Base-by-base conservation (phyloP, 2,888 invertebrate genomes). In the Drosophila neoperkinsi region DNA sequence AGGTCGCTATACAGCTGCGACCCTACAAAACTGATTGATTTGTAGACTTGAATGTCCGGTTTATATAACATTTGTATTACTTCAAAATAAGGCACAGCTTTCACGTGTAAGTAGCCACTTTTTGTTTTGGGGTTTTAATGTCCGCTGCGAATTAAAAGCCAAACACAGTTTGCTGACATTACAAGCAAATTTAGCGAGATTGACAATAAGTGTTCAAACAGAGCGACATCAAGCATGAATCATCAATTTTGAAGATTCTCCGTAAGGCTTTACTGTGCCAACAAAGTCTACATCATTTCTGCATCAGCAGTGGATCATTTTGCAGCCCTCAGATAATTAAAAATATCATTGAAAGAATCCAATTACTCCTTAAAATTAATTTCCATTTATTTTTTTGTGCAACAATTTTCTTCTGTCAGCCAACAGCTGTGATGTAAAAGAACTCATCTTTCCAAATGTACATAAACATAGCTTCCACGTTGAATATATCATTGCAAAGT, bases 11-110 rank as follows among this genome's bases (percentile, higher is more conserved):
- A 46, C 13, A 4, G 21, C 21, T 13, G 21, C 16, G 7, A 46
- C 18, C 46, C 46, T 4, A 46, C 7, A 25, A 46, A 25, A 16
- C 21, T 0, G 21, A 46, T 25, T 46, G 9, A 25, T 46, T 46
- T 46, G 46, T 46, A 25, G 25, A 25, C 46, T 46, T 46, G 46
- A 46, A 46, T 46, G 9, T 25, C 46, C 46, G 25, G 46, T 46
- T 46, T 25, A 25, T 16, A 25, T 4, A 46, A 21, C 2, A 16
- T 7, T 25, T 21, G 7, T 16, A 4, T 46, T 25, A 21, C 2
- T 21, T 43, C 11, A 43, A n/a, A 41, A 41, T 41, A 41, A 10
- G n/a, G 10, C 2, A 11, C 11, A 43, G 21, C 21, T 25, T 4
- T 16, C 25, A 25, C 25, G 7, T 46, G 16, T 7, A 16, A 16